These are phyloP conservation scores for Polydesmus complanatus DNA, from an alignment of 2,888 invertebrate genomes.

Conservation along the genomic window DNA sequence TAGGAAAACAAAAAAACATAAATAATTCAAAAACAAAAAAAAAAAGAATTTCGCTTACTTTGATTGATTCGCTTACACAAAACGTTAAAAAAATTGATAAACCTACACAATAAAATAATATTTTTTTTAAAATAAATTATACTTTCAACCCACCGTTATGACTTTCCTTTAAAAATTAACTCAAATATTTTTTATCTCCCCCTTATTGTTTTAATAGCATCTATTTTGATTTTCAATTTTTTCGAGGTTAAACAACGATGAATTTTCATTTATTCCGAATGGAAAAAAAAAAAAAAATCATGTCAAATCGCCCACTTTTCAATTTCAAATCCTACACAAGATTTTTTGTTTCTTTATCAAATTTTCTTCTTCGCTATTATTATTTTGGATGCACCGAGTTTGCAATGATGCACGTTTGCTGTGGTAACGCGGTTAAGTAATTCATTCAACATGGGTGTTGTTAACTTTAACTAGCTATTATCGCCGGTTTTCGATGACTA, in stretches of 20 bases:
- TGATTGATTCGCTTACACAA: too few relatives aligned
- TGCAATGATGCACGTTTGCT: too few relatives aligned
- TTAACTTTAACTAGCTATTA: too few relatives aligned
- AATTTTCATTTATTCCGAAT: neutral
- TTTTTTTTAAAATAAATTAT: neutral
- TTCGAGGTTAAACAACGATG: neutral
- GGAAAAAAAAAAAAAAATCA: neutral
- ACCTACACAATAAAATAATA: neutral
- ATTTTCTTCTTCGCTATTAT: neutral
- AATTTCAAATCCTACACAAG: neutral
- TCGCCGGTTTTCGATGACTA: too few relatives aligned
- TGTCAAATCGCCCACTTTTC: neutral
- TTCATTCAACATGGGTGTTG: too few relatives aligned
- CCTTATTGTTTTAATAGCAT: too few relatives aligned
- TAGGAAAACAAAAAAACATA: too few relatives aligned
- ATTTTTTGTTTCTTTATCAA: neutral
- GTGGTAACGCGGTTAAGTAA: too few relatives aligned
- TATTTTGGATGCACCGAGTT: too few relatives aligned
- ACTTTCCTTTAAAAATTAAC: neutral
- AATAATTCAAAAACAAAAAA: too few relatives aligned
- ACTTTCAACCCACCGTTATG: neutral
- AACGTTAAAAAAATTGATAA: neutral
- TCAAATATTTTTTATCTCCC: neutral
- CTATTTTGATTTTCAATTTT: too few relatives aligned
- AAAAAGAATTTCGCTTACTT: too few relatives aligned